Percentiles rank a stretch among this genome's conserved stretches.
Evolutionary conservation across 2,113 vertebrate genomes (phyloP).

Genomic region (Ctenomys sociabilis): DNA sequence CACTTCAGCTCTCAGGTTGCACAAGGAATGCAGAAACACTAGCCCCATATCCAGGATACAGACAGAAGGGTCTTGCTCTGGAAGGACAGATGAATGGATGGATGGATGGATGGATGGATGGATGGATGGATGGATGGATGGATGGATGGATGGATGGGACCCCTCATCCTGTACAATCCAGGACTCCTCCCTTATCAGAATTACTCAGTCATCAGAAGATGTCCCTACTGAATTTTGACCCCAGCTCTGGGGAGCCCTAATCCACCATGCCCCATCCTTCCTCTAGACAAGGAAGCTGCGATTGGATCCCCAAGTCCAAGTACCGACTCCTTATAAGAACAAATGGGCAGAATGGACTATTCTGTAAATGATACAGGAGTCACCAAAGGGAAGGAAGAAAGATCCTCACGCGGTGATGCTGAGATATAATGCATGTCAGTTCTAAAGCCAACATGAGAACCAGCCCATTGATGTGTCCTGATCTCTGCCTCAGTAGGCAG

Average conservation of each 20-base stretch:
- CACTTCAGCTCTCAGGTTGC: constrained; percentile 61
- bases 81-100: not conserved
- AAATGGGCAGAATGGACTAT: not conserved
- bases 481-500: not conserved
- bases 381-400: not conserved
- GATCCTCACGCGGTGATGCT: not conserved
- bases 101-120: not conserved
- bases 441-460: not conserved
- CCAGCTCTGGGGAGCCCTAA: not conserved
- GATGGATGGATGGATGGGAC: not conserved
- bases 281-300: not conserved
- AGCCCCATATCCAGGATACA: not conserved
- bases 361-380: not conserved
- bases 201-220: not conserved
- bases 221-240: not conserved
- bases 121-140: not conserved
- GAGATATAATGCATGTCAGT: not conserved
- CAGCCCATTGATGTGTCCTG: too few species aligned
- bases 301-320: not conserved
- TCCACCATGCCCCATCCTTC: not conserved
- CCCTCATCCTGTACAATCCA: not conserved
- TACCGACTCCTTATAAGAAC: not conserved
- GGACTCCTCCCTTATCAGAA: not conserved
- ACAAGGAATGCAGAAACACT: constrained; percentile 23
- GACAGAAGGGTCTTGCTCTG: not conserved